Conservation (phyloP, 2,888 invertebrate genomes). For the Tyria jacobaeae region DNA sequence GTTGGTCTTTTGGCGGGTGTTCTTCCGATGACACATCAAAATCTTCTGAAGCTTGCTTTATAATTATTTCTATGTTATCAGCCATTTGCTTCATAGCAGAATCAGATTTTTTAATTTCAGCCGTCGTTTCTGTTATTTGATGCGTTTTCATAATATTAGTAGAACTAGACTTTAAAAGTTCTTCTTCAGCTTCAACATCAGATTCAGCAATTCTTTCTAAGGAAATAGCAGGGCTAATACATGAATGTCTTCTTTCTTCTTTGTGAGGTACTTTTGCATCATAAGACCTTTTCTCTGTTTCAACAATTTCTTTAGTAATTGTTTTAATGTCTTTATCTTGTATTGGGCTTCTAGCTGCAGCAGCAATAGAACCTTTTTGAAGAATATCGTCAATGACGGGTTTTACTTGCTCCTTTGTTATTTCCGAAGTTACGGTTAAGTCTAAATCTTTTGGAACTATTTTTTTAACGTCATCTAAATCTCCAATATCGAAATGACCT, state of each 20-base stretch:
- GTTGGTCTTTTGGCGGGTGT: constrained; percentile 56
- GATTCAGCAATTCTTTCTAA: constrained; percentile 82
- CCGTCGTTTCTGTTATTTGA: constrained; percentile 50
- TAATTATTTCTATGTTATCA: constrained; percentile 83
- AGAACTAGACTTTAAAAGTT: constrained; percentile 54
- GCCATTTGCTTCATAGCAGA: constrained; percentile 85
- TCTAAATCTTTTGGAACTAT: constrained; percentile 63
- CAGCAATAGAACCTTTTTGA: constrained; percentile 75
- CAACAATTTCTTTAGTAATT: constrained; percentile 72
- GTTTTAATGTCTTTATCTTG: constrained; percentile 75
- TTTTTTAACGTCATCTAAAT: constrained; percentile 59
- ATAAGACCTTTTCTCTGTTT: constrained; percentile 78
- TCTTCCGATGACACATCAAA: constrained; percentile 78
- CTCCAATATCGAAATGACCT: constrained; percentile 71
- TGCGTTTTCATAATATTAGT: constrained; percentile 44
- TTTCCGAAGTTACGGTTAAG: constrained; percentile 65
- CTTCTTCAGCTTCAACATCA: constrained; percentile 79
- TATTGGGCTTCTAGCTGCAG: constrained; percentile 72
- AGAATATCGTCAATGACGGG: constrained; percentile 80
- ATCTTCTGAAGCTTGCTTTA: constrained; percentile 83
- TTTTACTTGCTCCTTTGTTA: constrained; percentile 78
- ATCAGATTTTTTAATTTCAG: constrained; percentile 79
- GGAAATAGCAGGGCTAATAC: constrained; percentile 81
- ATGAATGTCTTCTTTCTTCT: constrained; percentile 81
- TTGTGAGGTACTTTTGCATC: constrained; percentile 81